Percentiles rank a stretch among this genome's conserved stretches.
Evolutionary conservation across 2,113 vertebrate genomes (phyloP).

Genomic region (Pimephales promelas): DNA sequence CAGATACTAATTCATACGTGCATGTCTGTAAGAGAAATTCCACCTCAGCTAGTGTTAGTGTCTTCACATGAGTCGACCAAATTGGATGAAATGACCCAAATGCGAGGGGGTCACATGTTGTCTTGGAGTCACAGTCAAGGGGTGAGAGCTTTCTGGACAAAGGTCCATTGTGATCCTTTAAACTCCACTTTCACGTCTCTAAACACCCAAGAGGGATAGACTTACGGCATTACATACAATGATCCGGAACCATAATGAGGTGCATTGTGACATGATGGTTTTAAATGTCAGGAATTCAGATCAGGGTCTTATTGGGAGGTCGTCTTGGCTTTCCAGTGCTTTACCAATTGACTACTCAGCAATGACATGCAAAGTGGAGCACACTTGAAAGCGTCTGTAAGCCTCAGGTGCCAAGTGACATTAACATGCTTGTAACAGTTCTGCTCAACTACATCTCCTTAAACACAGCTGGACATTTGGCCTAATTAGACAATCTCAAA

Average conservation of each 20-base stretch:
- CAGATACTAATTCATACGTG: slow-evolving; percentile 50
- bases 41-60: slow-evolving; percentile 49
- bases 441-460: slow-evolving; percentile 41
- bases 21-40: slow-evolving; percentile 60
- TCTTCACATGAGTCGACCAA: slow-evolving; percentile 46
- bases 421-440: slow-evolving; percentile 50
- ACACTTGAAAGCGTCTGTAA: slow-evolving; percentile 38
- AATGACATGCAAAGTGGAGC: slow-evolving; percentile 51
- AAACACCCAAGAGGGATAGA: slow-evolving; percentile 40
- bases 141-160: slow-evolving; percentile 64
- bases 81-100: slow-evolving; percentile 69
- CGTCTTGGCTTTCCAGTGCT: slow-evolving; percentile 43
- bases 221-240: slow-evolving; percentile 38
- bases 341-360: slow-evolving; percentile 41
- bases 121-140: slow-evolving; percentile 64
- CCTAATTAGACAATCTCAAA: slow-evolving; percentile 44
- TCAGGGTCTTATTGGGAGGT: not conserved
- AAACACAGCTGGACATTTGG: slow-evolving; percentile 56
- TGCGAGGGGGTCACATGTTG: slow-evolving; percentile 71
- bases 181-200: slow-evolving; percentile 59
- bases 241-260: slow-evolving; percentile 30
- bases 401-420: slow-evolving; percentile 57
- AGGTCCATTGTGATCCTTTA: slow-evolving; percentile 66
- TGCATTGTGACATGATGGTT: not conserved
- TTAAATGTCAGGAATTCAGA: slow-evolving; percentile 13